Percentiles rank a stretch among this genome's conserved stretches.
Conservation (phyloP, 2,888 invertebrate genomes). For the Hemithea aestivaria region DNA sequence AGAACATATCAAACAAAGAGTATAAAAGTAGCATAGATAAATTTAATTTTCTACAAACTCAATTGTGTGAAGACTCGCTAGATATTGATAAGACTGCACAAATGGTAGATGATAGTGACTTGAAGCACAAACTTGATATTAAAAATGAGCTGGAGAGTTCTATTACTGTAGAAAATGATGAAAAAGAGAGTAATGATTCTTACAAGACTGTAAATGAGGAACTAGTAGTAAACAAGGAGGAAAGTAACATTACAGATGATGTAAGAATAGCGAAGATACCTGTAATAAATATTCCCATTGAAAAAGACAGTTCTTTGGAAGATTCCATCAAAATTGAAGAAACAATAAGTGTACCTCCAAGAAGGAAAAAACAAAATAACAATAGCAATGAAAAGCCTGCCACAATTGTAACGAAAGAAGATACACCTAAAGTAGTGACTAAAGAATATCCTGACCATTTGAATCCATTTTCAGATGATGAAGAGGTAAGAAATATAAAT, state of each 20-base stretch:
- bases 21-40: slow-evolving; percentile 66
- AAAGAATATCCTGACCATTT: slow-evolving; percentile 85
- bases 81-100: slow-evolving; percentile 36
- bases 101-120: slow-evolving; percentile 32
- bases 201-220: slow-evolving; percentile 1
- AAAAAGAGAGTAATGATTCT: slow-evolving; percentile 15
- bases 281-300: slow-evolving; percentile 6
- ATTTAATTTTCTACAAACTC: slow-evolving; percentile 68
- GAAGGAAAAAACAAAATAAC: slow-evolving; percentile 63
- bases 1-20: slow-evolving; percentile 42
- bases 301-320: slow-evolving; percentile 20
- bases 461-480: slow-evolving; percentile 90
- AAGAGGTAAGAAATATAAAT: slow-evolving; percentile 40
- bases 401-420: slow-evolving; percentile 27
- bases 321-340: slow-evolving; percentile 37
- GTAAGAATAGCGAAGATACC: slow-evolving; percentile 56
- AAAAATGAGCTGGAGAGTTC: slow-evolving; percentile 23
- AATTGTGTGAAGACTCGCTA: slow-evolving; percentile 44
- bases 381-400: slow-evolving; percentile 34
- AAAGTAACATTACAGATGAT: slow-evolving; percentile 65
- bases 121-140: slow-evolving; percentile 33
- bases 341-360: slow-evolving; percentile 64
- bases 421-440: slow-evolving; percentile 23
- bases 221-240: slow-evolving; percentile 33
- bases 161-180: slow-evolving; percentile 25